A percentile compares a stretch with the other conserved stretches of the same genome.
These are phyloP conservation scores for Prunella strophiata DNA, from an alignment of 2,797 vertebrate species.

Conservation along the genomic window DNA sequence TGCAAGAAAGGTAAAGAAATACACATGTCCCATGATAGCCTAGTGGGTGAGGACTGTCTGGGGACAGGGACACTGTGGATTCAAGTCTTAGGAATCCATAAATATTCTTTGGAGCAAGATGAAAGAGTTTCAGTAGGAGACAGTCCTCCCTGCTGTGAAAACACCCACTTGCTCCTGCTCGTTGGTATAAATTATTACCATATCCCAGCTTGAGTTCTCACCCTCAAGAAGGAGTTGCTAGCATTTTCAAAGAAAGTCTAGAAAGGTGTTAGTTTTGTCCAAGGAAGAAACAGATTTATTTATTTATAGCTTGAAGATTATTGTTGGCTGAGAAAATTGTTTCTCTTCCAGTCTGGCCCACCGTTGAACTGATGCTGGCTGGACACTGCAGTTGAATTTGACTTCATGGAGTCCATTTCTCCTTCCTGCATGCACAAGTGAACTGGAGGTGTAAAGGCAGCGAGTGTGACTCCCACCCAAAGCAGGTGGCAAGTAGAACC, in stretches of 20 bases:
- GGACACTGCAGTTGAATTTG: neutral
- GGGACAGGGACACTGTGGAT: neutral
- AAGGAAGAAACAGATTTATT: conserved; percentile 29
- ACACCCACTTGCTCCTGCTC: neutral
- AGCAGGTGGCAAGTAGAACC: neutral
- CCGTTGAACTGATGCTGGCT: neutral
- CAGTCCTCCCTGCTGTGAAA: neutral
- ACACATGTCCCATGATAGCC: neutral
- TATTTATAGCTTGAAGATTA: conserved; percentile 29
- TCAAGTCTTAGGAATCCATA: neutral
- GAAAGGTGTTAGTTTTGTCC: conserved; percentile 31
- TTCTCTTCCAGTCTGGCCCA: neutral
- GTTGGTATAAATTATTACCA: neutral
- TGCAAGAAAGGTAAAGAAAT: conserved; percentile 18
- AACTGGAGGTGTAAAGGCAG: neutral
- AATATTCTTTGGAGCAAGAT: conserved; percentile 6
- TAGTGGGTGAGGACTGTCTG: neutral
- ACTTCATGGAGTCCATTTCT: neutral
- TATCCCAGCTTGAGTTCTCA: conserved; percentile 7
- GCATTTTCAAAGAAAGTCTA: conserved; percentile 11
- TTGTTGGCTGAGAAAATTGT: neutral
- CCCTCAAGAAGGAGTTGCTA: neutral
- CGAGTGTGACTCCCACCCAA: neutral
- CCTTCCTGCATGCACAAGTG: neutral
- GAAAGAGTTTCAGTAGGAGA: conserved; percentile 7